Evolutionary conservation across 2,888 invertebrate species (phyloP).

Genomic region (Hemithea aestivaria): DNA sequence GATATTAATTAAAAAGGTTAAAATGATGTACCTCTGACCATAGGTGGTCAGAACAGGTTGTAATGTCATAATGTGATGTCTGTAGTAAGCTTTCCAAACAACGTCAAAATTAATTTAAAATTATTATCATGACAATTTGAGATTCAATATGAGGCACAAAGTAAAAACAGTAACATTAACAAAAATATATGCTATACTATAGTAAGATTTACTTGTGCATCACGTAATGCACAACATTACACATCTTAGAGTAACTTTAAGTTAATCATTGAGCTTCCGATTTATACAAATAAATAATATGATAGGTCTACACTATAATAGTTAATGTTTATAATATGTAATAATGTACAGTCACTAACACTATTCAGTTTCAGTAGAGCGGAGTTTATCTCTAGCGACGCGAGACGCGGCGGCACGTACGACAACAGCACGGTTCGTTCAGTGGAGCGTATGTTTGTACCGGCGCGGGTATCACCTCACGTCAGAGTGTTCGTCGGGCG

Average conservation of each 20-base stretch:
- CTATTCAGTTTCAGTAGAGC: constrained; percentile 43
- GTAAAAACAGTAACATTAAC: constrained; percentile 67
- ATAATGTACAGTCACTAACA: constrained; percentile 55
- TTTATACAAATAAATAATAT: constrained; percentile 77
- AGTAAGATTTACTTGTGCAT: constrained; percentile 67
- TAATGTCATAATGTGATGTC: constrained; percentile 35
- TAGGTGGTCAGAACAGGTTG: no score
- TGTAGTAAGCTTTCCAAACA: constrained; percentile 39
- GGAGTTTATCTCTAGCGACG: constrained; percentile 33
- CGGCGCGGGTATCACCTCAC: constrained; percentile 87
- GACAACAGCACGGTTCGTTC: no score
- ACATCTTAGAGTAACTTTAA: constrained; percentile 70
- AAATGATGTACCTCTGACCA: no score
- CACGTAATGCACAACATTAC: constrained; percentile 59
- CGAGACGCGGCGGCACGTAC: no score
- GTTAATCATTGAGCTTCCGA: constrained; percentile 76
- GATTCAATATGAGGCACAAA: constrained; percentile 73
- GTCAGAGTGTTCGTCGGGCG: constrained; percentile 85
- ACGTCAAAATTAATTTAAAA: constrained; percentile 16
- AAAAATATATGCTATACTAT: constrained; percentile 59
- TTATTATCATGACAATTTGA: constrained; percentile 52
- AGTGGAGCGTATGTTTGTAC: no score
- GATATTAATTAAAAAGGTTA: no score
- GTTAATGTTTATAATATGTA: constrained; percentile 37
- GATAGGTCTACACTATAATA: constrained; percentile 45